Evolutionary conservation across 2,113 vertebrate genomes (phyloP).

Genomic region (Psephotus haematonotus): DNA sequence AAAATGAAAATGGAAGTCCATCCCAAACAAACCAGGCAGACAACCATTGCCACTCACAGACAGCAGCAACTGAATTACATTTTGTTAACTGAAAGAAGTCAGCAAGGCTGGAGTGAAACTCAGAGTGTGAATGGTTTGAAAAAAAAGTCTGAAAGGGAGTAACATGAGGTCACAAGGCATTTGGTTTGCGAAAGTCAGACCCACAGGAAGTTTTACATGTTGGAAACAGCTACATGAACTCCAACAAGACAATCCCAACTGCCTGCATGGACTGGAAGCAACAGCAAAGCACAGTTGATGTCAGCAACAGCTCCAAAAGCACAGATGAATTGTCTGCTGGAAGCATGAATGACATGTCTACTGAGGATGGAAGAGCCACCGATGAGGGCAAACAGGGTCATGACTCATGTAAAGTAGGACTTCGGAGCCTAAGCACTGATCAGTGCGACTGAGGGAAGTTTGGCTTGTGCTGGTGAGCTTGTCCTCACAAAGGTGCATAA

Average conservation of each 20-base stretch:
- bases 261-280: background rate
- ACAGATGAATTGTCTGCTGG: background rate
- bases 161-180: background rate
- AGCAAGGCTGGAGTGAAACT: background rate
- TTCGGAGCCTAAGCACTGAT: background rate
- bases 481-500: background rate
- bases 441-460: background rate
- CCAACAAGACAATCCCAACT: background rate
- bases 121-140: background rate
- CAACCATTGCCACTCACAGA: background rate
- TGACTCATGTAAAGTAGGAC: background rate
- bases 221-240: background rate
- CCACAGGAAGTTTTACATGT: background rate
- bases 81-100: background rate
- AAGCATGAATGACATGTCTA: background rate
- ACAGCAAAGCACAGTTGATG: background rate
- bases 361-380: fast-evolving
- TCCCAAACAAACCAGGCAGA: background rate
- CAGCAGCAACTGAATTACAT: background rate
- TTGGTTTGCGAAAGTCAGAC: background rate
- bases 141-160: background rate
- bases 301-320: background rate
- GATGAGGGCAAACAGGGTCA: background rate
- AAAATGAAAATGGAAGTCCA: background rate
- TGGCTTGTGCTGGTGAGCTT: background rate